Evolutionary conservation across 2,888 invertebrate species (phyloP), one percentile per base, ranked within the genome.

Genomic region (Oscheius sp.): DNA sequence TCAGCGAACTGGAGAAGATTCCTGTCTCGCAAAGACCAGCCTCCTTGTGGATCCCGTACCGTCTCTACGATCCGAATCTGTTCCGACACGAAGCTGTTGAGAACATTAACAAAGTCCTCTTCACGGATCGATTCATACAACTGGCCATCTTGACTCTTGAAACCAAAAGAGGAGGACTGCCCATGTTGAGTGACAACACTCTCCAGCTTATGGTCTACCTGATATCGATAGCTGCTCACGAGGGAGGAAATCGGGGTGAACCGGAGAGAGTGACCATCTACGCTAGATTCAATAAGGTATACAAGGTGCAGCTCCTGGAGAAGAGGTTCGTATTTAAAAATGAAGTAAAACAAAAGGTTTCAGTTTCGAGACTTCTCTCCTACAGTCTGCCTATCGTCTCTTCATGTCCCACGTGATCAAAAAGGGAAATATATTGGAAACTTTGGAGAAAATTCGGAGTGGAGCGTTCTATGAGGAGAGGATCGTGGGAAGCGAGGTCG

Each of bases 131-230:
- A 33, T 75, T 79, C 42, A 50, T 78, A 7, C 48, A 76, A 9
- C 48, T 75, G 57, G 47, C 63, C 13, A 9, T 70, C 4, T 11
- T 74, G n/a, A 53, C 50, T 1, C 37, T 74, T n/a, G 51, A 53
- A 51, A 47, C n/a, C 11, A 29, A 42, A 48, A 3, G 42, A 35
- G 21, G 1, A 29, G 33, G 42, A 42, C 29, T 47, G 42, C 1
- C 21, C 2, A 21, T 48, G 37, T 70, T 81, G 74, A 77, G 76
- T 68, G 79, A 81, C n/a, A 73, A 70, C 10, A 79, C 84, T 1
- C 59, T 84, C 3, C 86, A 87, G 68, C 71, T 86, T 62, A 77
- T 83, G 9, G 75, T 87, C 13, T 87, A 84, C 63, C 63, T 86
- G 59, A 63, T 87, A 29, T 77, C 84, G 1, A 47, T 84, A 9